These are phyloP conservation scores for Scolanthus callimorphus DNA, from an alignment of 92 coral and sea anemone species.

Conservation along the genomic window DNA sequence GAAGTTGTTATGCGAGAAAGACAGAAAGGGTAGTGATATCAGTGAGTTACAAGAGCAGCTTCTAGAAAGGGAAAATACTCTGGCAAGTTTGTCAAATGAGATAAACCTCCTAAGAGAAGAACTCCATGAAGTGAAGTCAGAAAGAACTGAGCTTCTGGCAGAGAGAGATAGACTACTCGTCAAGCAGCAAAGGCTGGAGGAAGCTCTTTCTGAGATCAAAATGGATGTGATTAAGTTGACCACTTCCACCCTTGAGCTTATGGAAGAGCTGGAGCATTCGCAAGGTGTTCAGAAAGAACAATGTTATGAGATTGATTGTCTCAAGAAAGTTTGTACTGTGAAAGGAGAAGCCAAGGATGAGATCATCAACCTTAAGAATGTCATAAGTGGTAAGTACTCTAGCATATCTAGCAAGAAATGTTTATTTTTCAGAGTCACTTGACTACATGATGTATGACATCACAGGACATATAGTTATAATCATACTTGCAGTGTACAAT, in stretches of 20 bases:
- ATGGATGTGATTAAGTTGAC: conserved; percentile 67
- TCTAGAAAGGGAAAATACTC: conserved; percentile 13
- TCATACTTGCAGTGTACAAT: too few relatives aligned
- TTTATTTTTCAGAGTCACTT: too few relatives aligned
- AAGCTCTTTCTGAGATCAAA: conserved; percentile 70
- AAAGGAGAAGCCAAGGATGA: conserved; percentile 84
- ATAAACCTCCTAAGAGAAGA: conserved; percentile 33
- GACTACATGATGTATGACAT: too few relatives aligned
- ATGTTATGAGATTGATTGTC: conserved; percentile 80
- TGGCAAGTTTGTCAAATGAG: conserved; percentile 25
- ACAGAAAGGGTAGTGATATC: conserved; percentile 16
- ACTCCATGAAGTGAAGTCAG: conserved; percentile 20
- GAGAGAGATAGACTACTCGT: conserved; percentile 22
- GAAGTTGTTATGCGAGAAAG: background rate
- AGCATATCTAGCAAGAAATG: too few relatives aligned
- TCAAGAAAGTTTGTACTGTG: conserved; percentile 73
- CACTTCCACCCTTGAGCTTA: conserved; percentile 80
- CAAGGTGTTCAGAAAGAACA: conserved; percentile 85
- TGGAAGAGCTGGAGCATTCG: conserved; percentile 94
- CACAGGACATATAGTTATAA: too few relatives aligned
- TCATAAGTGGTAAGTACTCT: conserved; percentile 76
- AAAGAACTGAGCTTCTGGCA: conserved; percentile 1
- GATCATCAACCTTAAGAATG: conserved; percentile 72
- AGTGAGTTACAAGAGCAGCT: conserved; percentile 36
- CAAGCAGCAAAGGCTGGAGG: conserved; percentile 56